Conservation (phyloP, 2,888 invertebrate species). For the Esperia sulphurella region DNA sequence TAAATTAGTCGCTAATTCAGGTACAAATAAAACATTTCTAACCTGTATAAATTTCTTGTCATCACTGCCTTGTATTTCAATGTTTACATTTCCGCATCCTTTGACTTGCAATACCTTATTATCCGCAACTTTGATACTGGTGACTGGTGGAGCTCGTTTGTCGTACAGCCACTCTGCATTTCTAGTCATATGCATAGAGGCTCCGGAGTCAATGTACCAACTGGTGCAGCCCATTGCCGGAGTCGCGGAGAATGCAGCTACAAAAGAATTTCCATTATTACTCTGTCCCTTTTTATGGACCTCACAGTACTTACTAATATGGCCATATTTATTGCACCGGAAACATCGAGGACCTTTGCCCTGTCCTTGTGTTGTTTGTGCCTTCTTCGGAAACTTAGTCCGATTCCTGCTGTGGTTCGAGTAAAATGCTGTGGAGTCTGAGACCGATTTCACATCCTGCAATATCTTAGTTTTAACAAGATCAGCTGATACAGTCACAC, state of each 20-base stretch:
- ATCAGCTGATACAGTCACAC: slow-evolving; percentile 4
- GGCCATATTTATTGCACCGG: slow-evolving; percentile 14
- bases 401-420: neutral
- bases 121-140: slow-evolving; percentile 16
- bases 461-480: slow-evolving; percentile 6
- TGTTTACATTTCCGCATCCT: slow-evolving; percentile 14
- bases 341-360: slow-evolving; percentile 9
- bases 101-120: slow-evolving; percentile 14
- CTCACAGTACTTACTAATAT: slow-evolving; percentile 11
- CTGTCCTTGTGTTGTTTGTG: neutral
- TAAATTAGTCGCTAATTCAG: too few relatives aligned
- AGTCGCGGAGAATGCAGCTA: slow-evolving; percentile 15
- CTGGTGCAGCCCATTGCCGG: neutral
- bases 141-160: too few relatives aligned
- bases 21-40: too few relatives aligned
- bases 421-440: neutral
- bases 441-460: slow-evolving; percentile 3
- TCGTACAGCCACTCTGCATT: slow-evolving; percentile 16
- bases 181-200: slow-evolving; percentile 21
- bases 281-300: neutral
- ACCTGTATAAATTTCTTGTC: slow-evolving; percentile 18
- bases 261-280: slow-evolving; percentile 5
- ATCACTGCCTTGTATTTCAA: slow-evolving; percentile 3
- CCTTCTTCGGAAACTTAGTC: neutral
- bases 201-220: slow-evolving; percentile 23